phyloP scores from a whole-genome alignment of 2,797 vertebrate genomes.

The Eutrigla gurnardus region DNA sequence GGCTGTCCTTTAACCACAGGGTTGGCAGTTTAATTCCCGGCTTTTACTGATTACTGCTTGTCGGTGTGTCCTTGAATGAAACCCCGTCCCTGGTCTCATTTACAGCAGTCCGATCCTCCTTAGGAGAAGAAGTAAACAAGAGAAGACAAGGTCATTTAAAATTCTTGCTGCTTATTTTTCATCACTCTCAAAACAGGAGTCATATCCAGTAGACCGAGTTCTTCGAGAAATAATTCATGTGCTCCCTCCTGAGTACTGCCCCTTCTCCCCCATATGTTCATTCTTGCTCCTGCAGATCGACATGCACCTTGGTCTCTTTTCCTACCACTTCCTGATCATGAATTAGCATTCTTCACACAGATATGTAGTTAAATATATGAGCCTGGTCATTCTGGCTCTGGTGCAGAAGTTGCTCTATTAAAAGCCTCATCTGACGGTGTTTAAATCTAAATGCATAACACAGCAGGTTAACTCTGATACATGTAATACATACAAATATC shows the following conservation, averaged over 20 bases:
- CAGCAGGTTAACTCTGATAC: constrained; percentile 19
- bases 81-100: too few species aligned
- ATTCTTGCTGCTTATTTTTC: constrained; percentile 22
- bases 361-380: background rate
- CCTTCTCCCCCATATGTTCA: constrained; percentile 8
- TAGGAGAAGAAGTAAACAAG: background rate
- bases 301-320: constrained; percentile 9
- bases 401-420: constrained; percentile 10
- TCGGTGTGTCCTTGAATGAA: too few species aligned
- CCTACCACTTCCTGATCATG: background rate
- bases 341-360: background rate
- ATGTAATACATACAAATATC: constrained; percentile 39
- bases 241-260: constrained; percentile 14
- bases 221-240: constrained; percentile 54
- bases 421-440: background rate
- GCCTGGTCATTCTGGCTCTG: background rate
- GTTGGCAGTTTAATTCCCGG: too few species aligned
- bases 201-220: constrained; percentile 22
- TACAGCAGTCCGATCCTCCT: too few species aligned
- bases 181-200: constrained; percentile 17
- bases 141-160: constrained; percentile 14
- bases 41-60: too few species aligned
- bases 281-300: constrained; percentile 20
- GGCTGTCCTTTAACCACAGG: too few species aligned
- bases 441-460: constrained; percentile 30